phyloP scores from a whole-genome alignment of 1,140 invertebrate genomes.

The Saccostrea echinata region DNA sequence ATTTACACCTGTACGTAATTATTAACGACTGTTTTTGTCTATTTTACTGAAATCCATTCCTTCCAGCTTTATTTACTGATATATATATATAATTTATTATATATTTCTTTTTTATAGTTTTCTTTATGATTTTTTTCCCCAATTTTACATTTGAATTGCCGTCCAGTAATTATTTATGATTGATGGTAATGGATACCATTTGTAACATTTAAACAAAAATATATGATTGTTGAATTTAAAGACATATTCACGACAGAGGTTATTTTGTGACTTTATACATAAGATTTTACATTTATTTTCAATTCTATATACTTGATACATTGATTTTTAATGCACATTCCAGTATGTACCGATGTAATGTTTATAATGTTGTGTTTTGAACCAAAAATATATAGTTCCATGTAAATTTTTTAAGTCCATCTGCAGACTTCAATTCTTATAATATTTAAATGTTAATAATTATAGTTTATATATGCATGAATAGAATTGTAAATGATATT shows the following conservation, averaged over 20 bases:
- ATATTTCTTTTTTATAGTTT: not conserved
- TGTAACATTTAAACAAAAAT: too few species aligned
- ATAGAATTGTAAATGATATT: too few species aligned
- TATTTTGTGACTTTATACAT: too few species aligned
- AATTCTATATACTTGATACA: not conserved
- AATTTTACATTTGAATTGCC: not conserved
- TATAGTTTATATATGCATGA: too few species aligned
- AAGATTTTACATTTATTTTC: not conserved
- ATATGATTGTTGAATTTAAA: too few species aligned
- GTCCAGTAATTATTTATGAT: not conserved
- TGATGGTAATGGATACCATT: too few species aligned
- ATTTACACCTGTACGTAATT: too few species aligned
- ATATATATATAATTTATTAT: too few species aligned
- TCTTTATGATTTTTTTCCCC: not conserved
- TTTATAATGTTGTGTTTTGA: not conserved
- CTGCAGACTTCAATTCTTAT: not conserved
- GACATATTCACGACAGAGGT: too few species aligned
- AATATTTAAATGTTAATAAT: too few species aligned
- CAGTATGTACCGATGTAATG: not conserved
- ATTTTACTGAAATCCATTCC: not conserved
- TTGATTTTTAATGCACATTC: not conserved
- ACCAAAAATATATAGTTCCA: not conserved
- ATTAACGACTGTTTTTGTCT: too few species aligned
- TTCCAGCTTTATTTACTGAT: conserved; percentile 4
- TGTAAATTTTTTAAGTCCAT: not conserved